A percentile compares a stretch with the other conserved stretches of the same genome.
Conservation (phyloP, 2,113 vertebrate species). For the Dunckerocampus dactyliophorus region DNA sequence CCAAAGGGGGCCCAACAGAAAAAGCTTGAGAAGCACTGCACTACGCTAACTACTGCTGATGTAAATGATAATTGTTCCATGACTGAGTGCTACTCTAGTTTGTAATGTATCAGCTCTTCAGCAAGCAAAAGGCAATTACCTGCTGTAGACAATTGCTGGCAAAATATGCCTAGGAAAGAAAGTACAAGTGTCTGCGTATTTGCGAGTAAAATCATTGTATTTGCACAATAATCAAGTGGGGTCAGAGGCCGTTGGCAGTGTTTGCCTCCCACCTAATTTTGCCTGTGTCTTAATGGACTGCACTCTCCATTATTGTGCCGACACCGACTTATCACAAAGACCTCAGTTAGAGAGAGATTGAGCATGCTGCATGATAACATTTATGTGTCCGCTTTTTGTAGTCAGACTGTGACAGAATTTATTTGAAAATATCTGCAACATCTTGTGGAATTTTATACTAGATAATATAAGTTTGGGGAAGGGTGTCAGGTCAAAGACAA, state of each 20-base stretch:
- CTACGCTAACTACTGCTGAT: neutral
- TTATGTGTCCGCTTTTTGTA: too few relatives aligned
- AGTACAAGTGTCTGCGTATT: slow-evolving; percentile 32
- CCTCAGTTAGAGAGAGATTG: slow-evolving; percentile 52
- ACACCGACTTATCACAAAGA: slow-evolving; percentile 45
- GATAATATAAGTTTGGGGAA: neutral
- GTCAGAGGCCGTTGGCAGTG: slow-evolving; percentile 54
- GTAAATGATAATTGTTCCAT: neutral
- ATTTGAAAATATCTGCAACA: slow-evolving; percentile 17
- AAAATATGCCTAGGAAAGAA: slow-evolving; percentile 15
- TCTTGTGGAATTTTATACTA: neutral
- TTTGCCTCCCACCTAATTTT: slow-evolving; percentile 66
- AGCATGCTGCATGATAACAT: too few relatives aligned
- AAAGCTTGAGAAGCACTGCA: too few relatives aligned
- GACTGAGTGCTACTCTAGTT: neutral
- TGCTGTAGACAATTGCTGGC: slow-evolving; percentile 12
- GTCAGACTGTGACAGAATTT: too few relatives aligned
- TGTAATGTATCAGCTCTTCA: slow-evolving; percentile 24
- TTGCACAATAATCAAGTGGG: slow-evolving; percentile 67
- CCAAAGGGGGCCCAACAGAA: too few relatives aligned
- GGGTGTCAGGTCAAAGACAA: neutral
- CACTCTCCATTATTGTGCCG: slow-evolving; percentile 50
- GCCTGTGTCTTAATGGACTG: slow-evolving; percentile 58
- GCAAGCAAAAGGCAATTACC: slow-evolving; percentile 26
- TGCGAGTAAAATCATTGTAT: slow-evolving; percentile 48